A percentile compares a stretch with the other conserved stretches of the same genome.
phyloP scores from a whole-genome alignment of 2,888 invertebrate species.

The Pristionchus mayeri region DNA sequence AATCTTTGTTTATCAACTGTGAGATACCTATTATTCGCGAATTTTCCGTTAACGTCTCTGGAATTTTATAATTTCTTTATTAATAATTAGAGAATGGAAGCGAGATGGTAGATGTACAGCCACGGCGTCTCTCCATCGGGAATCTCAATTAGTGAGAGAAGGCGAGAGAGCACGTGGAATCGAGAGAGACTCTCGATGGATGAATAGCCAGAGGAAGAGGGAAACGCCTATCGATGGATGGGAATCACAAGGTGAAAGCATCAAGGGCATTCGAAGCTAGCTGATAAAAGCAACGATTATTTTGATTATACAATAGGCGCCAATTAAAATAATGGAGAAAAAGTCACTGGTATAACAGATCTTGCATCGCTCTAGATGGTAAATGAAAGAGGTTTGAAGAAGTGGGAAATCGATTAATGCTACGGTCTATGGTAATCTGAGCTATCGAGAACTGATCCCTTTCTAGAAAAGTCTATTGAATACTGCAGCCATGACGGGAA shows the following conservation, averaged over 20 bases:
- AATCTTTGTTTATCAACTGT: no score
- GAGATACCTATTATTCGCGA: no score
- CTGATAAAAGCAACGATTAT: constrained; percentile 18
- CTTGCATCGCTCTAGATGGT: constrained; percentile 20
- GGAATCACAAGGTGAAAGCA: constrained; percentile 24
- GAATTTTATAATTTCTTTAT: not conserved
- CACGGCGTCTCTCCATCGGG: not conserved
- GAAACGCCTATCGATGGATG: constrained; percentile 27
- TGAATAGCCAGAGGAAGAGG: not conserved
- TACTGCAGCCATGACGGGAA: not conserved
- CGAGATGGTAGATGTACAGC: constrained; percentile 16
- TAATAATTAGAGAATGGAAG: constrained; percentile 8
- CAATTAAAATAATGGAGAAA: not conserved
- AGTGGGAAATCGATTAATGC: not conserved
- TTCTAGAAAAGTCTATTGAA: not conserved
- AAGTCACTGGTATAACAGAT: constrained; percentile 30
- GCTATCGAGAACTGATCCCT: not conserved
- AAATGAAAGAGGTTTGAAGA: not conserved
- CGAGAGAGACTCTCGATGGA: not conserved
- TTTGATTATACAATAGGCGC: not conserved
- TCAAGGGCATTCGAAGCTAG: constrained; percentile 36
- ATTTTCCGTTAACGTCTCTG: no score
- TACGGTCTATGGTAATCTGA: not conserved
- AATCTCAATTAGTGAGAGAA: constrained; percentile 4
- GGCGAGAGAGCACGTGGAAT: constrained; percentile 16